A percentile compares a stretch with the other conserved stretches of the same genome.
Evolutionary conservation across 37 sponge, comb jelly and placozoan genomes (phyloP).

Genomic region (Beroe forskalii): DNA sequence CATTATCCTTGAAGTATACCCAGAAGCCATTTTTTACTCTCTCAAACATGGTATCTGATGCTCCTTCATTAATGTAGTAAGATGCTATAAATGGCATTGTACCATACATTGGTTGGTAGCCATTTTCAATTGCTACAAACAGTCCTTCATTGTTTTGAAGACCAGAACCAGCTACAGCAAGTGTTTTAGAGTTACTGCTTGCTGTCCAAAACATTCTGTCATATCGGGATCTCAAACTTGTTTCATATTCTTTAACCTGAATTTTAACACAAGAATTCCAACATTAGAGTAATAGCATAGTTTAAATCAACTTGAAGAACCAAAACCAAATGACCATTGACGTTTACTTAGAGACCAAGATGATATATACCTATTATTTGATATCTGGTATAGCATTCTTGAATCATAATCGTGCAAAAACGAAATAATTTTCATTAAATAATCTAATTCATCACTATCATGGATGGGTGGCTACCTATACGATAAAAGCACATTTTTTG

Average conservation of each 20-base stretch:
- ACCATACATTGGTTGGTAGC: not conserved
- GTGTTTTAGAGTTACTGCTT: not conserved
- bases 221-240: not conserved
- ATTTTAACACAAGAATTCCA: not conserved
- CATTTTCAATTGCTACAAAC: constrained; percentile 31
- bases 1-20: not conserved
- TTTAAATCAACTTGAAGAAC: too few species aligned
- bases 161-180: constrained; percentile 40
- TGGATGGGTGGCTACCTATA: too few species aligned
- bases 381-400: too few species aligned
- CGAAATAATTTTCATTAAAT: too few species aligned
- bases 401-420: too few species aligned
- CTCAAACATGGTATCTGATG: not conserved
- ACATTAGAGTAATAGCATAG: too few species aligned
- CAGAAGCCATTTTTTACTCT: constrained; percentile 12
- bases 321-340: too few species aligned
- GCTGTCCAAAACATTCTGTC: not conserved
- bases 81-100: constrained; percentile 17
- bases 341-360: too few species aligned
- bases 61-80: constrained; percentile 17
- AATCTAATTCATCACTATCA: too few species aligned
- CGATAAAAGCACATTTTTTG: not conserved
- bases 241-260: constrained; percentile 35
- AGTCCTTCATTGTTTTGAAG: constrained; percentile 42
- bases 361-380: too few species aligned